A percentile compares a stretch with the other conserved stretches of the same genome.
Evolutionary conservation across 2,888 invertebrate species (phyloP).

Genomic region (Caenorhabditis panamensis): DNA sequence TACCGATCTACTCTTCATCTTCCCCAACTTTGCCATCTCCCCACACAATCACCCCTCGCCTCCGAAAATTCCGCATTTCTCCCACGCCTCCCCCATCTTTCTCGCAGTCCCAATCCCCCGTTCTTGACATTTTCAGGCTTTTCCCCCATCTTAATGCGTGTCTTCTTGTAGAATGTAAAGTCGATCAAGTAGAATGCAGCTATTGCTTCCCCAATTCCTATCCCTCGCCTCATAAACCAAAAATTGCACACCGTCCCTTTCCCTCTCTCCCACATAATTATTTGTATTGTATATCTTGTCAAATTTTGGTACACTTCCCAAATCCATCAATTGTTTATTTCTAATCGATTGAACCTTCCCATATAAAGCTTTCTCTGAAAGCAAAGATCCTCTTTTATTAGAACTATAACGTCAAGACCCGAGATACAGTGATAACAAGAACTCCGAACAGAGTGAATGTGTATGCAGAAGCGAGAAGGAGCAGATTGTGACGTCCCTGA

Average conservation of each 20-base stretch:
- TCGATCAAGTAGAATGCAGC: conserved; percentile 58
- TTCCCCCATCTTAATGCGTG: conserved; percentile 50
- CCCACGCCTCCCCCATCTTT: background rate
- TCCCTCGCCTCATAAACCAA: conserved; percentile 2
- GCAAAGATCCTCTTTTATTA: background rate
- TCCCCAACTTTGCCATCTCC: conserved; percentile 32
- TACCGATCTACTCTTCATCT: conserved; percentile 12
- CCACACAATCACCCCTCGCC: conserved; percentile 16
- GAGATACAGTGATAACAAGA: conserved; percentile 55
- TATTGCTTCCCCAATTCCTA: conserved; percentile 32
- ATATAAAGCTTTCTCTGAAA: conserved; percentile 47
- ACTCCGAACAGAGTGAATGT: conserved; percentile 64
- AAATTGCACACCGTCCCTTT: background rate
- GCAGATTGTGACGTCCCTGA: conserved; percentile 63
- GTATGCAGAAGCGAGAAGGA: conserved; percentile 64
- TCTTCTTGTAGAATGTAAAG: conserved; percentile 59
- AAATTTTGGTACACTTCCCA: conserved; percentile 46
- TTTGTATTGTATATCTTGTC: conserved; percentile 60
- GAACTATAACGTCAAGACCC: conserved; percentile 18
- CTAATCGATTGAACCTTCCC: conserved; percentile 30
- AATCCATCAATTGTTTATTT: conserved; percentile 19
- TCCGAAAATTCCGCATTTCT: conserved; percentile 48
- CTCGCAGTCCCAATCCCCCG: conserved; percentile 4
- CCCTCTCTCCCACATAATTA: conserved; percentile 46
- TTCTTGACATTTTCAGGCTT: conserved; percentile 58